Base-by-base conservation (phyloP, 2,113 vertebrate genomes). In the Proteles cristata region DNA sequence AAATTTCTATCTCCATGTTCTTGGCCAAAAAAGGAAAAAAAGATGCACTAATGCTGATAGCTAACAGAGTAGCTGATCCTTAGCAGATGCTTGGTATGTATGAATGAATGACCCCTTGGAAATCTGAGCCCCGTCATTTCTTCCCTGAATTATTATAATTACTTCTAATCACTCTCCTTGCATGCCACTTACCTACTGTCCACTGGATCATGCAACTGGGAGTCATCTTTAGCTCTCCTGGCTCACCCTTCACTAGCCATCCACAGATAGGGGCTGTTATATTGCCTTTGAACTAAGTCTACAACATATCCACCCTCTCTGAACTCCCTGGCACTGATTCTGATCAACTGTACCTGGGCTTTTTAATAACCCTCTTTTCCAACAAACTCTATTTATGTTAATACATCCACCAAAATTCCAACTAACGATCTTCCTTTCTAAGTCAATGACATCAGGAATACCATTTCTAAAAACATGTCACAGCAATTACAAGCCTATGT, bases 1-100 rank as follows among this genome's bases (percentile, higher is more conserved):
- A 95, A 79, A 85, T 93, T 88, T 80, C 63, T 97, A 74, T 69
- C 33, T 93, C n/a, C 35, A 63, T 77, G 74, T 92, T 89, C 97
- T 97, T 86, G 31, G 66, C 33, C 39, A 94, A 68, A 97, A 39
- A 61, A 61, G 48, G 93, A 39, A 69, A 61, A 63, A 80, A 74
- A 61, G 73, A 77, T 53, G 3, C 19, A 35, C 69, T 14, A 28
- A 4, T 23, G 76, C 16, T 50, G 93, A 92, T 35, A 50, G 31
- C 58, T 83, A 71, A 86, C 15, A 16, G n/a, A 89, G 68, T 63
- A 39, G 16, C 33, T 74, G 58, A 85, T 66, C 90, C 14, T 33
- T 3, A 73, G 48, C 33, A 90, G 65, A 92, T 61, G 35, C 25
- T 87, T 53, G 33, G 10, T 53, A 12, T 1, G 19, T 65, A 53